Base-by-base conservation (phyloP, 2,113 vertebrate species). In the Parus major region DNA sequence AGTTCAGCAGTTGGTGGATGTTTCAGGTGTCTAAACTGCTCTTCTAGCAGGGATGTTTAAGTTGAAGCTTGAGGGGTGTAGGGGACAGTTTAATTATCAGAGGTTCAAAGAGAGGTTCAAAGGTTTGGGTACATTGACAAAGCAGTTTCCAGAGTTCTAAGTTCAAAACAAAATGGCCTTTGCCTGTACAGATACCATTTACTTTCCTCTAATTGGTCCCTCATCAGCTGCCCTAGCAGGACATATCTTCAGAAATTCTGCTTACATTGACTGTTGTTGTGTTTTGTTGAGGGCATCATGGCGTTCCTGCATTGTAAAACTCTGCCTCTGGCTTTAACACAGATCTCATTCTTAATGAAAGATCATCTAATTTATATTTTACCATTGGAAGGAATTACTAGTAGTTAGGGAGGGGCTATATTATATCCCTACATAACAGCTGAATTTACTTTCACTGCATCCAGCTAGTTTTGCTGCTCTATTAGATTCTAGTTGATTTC, bases 171-270 rank as follows among this genome's bases (percentile, higher is more conserved):
- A 77, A 86, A 73, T 33, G 41, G 47, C 56, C 79, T 92, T 95
- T 88, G 86, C 39, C 80, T 78, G 16, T 86, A 56, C 82, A 88
- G 59, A 73, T 92, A 39, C 90, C 9, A 22, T 36, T 93, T 90
- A 57, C 52, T 93, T 94, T 86, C 24, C 47, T 80, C 23, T 97
- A 78, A 90, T n/a, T 93, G 68, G 64, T 88, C 64, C 42, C 64
- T 76, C 47, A 55, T 95, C 70, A 88, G 35, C 63, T 90, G 61
- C 50, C 39, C 50, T 92, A 82, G 63, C 57, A 94, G 71, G 57
- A 69, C 27, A 15, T 17, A 61, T 14, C 55, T 85, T 95, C 59
- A 39, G 27, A 69, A 86, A 77, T 94, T 92, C 47, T 82, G 59
- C 47, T 44, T 89, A 31, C 33, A 5, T 39, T 77, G 55, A 31